These are phyloP conservation scores for Peromyscus californicus DNA, from an alignment of 2,113 vertebrate genomes.

Conservation along the genomic window DNA sequence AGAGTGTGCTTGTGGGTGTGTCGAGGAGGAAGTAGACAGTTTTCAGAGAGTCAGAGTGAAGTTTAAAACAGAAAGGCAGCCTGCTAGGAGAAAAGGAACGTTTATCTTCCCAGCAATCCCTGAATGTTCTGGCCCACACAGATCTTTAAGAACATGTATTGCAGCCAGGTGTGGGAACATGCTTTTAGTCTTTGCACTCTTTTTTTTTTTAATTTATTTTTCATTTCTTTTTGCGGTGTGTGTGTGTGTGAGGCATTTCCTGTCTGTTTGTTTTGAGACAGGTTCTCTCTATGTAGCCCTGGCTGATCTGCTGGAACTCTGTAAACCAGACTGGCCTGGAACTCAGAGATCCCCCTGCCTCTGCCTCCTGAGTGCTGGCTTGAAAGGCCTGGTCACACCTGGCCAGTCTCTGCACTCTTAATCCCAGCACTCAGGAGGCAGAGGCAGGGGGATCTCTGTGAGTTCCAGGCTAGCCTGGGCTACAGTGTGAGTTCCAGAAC, in stretches of 20 bases:
- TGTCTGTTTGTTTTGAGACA: background rate
- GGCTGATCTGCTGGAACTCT: background rate
- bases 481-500: background rate
- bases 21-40: slow-evolving; percentile 22
- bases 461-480: background rate
- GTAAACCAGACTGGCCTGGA: background rate
- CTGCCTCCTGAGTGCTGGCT: background rate
- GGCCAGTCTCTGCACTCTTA: background rate
- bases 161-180: background rate
- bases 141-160: slow-evolving; percentile 33
- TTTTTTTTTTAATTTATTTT: background rate
- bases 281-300: background rate
- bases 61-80: background rate
- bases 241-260: background rate
- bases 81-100: background rate
- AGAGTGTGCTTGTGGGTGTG: background rate
- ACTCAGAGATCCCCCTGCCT: background rate
- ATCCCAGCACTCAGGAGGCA: background rate
- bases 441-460: background rate
- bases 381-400: background rate
- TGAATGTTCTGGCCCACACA: background rate
- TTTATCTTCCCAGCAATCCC: background rate
- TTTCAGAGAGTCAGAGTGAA: slow-evolving; percentile 51
- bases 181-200: background rate
- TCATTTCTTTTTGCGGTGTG: background rate